phyloP scores from a whole-genome alignment of 1,140 invertebrate genomes.

The Bombus waltoni region DNA sequence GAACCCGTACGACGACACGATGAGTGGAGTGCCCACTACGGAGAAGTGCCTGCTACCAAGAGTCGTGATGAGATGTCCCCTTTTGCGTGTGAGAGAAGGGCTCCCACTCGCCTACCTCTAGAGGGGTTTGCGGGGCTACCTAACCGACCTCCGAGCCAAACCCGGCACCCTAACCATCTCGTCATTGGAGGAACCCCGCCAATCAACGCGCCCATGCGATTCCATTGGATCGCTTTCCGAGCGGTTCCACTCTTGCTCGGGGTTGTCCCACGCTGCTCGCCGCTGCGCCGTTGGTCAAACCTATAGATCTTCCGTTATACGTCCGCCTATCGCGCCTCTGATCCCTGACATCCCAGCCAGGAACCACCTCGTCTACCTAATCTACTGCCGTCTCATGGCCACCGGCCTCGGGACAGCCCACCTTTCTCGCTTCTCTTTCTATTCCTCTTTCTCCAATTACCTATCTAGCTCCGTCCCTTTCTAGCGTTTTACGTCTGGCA shows the following conservation, averaged over 20 bases:
- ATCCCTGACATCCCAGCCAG: background rate
- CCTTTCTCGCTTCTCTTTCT: background rate
- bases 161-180: conserved; percentile 42
- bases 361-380: conserved; percentile 10
- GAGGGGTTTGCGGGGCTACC: conserved; percentile 35
- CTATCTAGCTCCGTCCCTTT: background rate
- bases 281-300: conserved; percentile 35
- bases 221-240: conserved; percentile 37
- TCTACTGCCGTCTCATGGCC: conserved; percentile 31
- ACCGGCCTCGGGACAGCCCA: conserved; percentile 23
- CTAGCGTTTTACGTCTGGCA: background rate
- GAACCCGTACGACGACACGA: conserved; percentile 72
- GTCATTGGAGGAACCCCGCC: conserved; percentile 73
- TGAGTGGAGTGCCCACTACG: conserved; percentile 81
- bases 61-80: conserved; percentile 81
- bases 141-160: conserved; percentile 48
- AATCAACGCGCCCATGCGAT: conserved; percentile 41
- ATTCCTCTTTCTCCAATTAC: background rate
- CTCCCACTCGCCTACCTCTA: conserved; percentile 61
- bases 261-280: background rate
- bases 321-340: conserved; percentile 51
- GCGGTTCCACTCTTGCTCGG: background rate
- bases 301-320: background rate
- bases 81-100: conserved; percentile 80
- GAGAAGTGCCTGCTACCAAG: conserved; percentile 82